Evolutionary conservation across 2,888 invertebrate species (phyloP).

Genomic region (Polylopha cassiicola): DNA sequence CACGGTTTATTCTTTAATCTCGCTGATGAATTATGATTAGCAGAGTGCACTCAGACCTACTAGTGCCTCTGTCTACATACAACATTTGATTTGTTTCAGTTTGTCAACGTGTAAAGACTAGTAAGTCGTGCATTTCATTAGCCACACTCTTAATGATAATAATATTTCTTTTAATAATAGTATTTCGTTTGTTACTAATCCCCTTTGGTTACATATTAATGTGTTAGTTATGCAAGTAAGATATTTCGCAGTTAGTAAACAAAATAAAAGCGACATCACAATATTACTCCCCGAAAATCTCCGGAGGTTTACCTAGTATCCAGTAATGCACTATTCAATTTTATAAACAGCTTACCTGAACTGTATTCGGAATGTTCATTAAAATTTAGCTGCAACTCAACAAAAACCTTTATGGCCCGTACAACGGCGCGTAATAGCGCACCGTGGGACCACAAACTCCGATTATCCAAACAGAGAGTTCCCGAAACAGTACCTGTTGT

Average conservation of each 20-base stretch:
- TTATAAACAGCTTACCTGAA: conserved; percentile 29
- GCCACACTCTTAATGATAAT: neutral
- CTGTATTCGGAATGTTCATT: conserved; percentile 62
- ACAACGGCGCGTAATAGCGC: conserved; percentile 61
- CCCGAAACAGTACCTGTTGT: conserved; percentile 68
- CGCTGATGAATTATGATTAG: conserved; percentile 77
- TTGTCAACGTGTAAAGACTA: conserved; percentile 15
- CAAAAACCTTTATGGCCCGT: conserved; percentile 68
- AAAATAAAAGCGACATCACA: no score
- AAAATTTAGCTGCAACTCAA: conserved; percentile 58
- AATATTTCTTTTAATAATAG: neutral
- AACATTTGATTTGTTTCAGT: conserved; percentile 49
- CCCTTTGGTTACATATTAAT: neutral
- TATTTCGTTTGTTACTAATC: no score
- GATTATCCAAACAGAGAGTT: conserved; percentile 70
- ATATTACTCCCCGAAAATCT: no score
- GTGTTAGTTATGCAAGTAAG: no score
- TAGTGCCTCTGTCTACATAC: conserved; percentile 54
- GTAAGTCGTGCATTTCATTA: conserved; percentile 2
- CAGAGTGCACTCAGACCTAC: conserved; percentile 74
- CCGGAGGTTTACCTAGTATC: conserved; percentile 10
- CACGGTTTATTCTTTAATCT: conserved; percentile 73
- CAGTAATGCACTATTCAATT: conserved; percentile 13
- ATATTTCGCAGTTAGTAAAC: no score
- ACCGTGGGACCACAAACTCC: conserved; percentile 75